phyloP scores from a whole-genome alignment of 2,797 vertebrate genomes.

The Karalla daura region DNA sequence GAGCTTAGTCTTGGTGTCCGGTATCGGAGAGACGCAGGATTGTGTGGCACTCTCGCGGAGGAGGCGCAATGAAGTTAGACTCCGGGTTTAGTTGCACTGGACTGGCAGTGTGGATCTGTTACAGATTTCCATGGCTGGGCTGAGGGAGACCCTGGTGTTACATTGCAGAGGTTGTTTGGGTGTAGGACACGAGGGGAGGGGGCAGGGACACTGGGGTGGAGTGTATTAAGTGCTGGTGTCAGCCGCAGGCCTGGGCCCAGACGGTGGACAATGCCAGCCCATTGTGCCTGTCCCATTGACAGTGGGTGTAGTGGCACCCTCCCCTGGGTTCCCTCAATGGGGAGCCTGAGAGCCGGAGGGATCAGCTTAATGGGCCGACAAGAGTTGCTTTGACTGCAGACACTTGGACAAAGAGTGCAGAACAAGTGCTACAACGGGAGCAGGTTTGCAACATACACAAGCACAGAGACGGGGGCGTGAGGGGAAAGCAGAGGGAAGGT shows the following conservation, averaged over 20 bases:
- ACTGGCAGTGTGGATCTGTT: conserved; percentile 59
- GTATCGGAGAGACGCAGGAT: conserved; percentile 70
- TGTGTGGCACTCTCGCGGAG: conserved; percentile 50
- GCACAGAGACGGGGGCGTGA: conserved; percentile 33
- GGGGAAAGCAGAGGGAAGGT: conserved; percentile 24
- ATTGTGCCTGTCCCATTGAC: conserved; percentile 77
- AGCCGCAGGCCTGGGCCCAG: conserved; percentile 70
- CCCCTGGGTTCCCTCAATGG: conserved; percentile 76
- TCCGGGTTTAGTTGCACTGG: conserved; percentile 65
- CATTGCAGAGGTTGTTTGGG: conserved; percentile 73
- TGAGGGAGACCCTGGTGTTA: conserved; percentile 70
- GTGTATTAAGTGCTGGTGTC: conserved; percentile 76
- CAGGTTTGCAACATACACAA: conserved; percentile 71
- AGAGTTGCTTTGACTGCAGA: conserved; percentile 81
- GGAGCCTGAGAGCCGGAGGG: conserved; percentile 77
- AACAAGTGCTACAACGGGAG: conserved; percentile 73
- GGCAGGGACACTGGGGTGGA: conserved; percentile 47
- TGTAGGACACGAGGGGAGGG: conserved; percentile 36
- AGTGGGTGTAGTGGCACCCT: conserved; percentile 78
- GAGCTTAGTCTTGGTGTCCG: conserved; percentile 62
- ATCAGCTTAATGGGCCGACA: conserved; percentile 84
- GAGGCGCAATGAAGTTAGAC: conserved; percentile 47
- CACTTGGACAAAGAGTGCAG: conserved; percentile 76
- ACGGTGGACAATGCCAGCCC: conserved; percentile 71
- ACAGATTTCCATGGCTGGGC: conserved; percentile 48